These are phyloP conservation scores for Philopedon plagiatum DNA, from an alignment of 2,888 invertebrate genomes.

Conservation along the genomic window DNA sequence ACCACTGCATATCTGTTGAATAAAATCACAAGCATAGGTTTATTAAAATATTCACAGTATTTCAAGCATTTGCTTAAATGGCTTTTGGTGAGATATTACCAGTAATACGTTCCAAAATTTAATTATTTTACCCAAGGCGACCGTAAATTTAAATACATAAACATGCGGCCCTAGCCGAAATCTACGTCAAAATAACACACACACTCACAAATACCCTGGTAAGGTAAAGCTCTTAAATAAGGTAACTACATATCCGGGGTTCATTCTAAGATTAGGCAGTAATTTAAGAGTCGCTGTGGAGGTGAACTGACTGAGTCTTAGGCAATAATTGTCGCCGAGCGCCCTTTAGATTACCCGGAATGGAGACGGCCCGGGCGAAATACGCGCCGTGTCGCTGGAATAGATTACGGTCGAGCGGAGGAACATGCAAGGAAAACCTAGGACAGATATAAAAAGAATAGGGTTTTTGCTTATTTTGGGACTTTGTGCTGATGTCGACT, in stretches of 20 bases:
- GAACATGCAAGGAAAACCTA: not conserved
- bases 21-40: not conserved
- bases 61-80: not conserved
- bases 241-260: constrained; percentile 18
- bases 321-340: constrained; percentile 25
- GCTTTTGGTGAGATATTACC: not conserved
- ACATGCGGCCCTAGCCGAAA: not conserved
- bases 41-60: not conserved
- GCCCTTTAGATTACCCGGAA: constrained; percentile 21
- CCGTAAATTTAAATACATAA: not conserved
- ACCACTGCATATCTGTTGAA: no score
- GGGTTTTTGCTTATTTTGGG: no score
- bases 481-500: no score
- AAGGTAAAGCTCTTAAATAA: constrained; percentile 6
- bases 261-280: constrained; percentile 8
- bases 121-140: not conserved
- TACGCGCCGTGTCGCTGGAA: constrained; percentile 1
- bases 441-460: not conserved
- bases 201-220: not conserved
- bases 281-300: constrained; percentile 13
- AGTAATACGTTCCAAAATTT: not conserved
- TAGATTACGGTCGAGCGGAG: constrained; percentile 17
- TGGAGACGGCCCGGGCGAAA: constrained; percentile 20
- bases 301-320: constrained; percentile 18
- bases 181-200: not conserved